These are phyloP conservation scores for Chaenocephalus aceratus DNA, from an alignment of 2,113 vertebrate genomes.

Conservation along the genomic window DNA sequence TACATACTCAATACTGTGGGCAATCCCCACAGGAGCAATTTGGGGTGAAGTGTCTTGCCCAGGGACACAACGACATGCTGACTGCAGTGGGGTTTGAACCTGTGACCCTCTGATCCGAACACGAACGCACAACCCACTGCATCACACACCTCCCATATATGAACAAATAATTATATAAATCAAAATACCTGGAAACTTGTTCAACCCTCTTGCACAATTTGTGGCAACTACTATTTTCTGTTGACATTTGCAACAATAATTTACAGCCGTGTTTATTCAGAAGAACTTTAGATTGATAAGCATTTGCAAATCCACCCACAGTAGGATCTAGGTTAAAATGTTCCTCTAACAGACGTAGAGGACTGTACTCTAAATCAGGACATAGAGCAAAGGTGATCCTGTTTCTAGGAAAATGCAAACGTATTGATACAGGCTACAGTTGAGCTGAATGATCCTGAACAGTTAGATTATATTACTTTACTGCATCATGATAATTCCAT, in stretches of 20 bases:
- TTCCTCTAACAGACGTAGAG: not conserved
- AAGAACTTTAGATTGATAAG: not conserved
- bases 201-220: not conserved
- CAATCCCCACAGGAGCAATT: too few species aligned
- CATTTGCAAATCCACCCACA: not conserved
- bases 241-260: constrained; percentile 40
- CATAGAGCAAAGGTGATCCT: not conserved
- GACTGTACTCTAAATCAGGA: not conserved
- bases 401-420: not conserved
- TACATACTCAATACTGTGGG: too few species aligned
- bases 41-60: too few species aligned
- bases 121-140: too few species aligned
- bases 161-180: too few species aligned
- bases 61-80: too few species aligned
- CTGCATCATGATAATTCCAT: not conserved
- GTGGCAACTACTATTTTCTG: not conserved
- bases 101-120: too few species aligned
- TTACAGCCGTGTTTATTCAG: constrained; percentile 26
- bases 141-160: too few species aligned
- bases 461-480: not conserved
- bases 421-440: not conserved
- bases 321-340: not conserved
- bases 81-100: too few species aligned
- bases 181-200: not conserved
- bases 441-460: not conserved